These are phyloP conservation scores for Rhabditoides inermis DNA, from an alignment of 2,888 invertebrate species.

Conservation along the genomic window DNA sequence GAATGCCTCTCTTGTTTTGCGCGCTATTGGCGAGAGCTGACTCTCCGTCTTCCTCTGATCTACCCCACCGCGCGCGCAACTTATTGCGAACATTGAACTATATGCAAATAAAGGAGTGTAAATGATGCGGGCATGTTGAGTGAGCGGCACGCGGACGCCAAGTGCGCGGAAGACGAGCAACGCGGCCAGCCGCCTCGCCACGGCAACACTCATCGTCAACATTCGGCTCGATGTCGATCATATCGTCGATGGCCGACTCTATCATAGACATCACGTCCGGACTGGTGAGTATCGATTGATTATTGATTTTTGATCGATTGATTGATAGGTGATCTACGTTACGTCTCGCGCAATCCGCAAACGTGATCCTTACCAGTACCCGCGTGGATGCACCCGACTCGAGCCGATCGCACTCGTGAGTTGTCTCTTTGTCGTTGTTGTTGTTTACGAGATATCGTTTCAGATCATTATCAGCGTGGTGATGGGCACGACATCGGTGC, in stretches of 20 bases:
- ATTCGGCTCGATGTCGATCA: slow-evolving; percentile 56
- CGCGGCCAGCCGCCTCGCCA: slow-evolving; percentile 31
- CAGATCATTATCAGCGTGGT: slow-evolving; percentile 54
- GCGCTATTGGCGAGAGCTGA: too few relatives aligned
- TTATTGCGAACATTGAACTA: too few relatives aligned
- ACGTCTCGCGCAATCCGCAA: slow-evolving; percentile 51
- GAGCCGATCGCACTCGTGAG: slow-evolving; percentile 55
- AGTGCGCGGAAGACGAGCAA: too few relatives aligned
- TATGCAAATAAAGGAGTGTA: too few relatives aligned
- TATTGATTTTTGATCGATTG: not conserved
- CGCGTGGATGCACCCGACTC: slow-evolving; percentile 55
- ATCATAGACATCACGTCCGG: slow-evolving; percentile 56
- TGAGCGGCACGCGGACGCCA: too few relatives aligned
- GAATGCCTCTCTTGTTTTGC: too few relatives aligned
- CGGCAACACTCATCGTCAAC: slow-evolving; percentile 40
- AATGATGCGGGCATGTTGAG: too few relatives aligned
- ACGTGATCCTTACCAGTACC: slow-evolving; percentile 55
- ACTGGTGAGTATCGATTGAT: slow-evolving; percentile 7
- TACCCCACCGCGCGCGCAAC: too few relatives aligned
- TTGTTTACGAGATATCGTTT: too few relatives aligned
- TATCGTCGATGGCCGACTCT: slow-evolving; percentile 57
- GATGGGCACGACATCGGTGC: slow-evolving; percentile 56
- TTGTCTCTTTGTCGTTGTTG: not conserved
- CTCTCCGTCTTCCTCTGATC: too few relatives aligned
- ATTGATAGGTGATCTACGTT: slow-evolving; percentile 1